Base-by-base conservation (phyloP, 2,888 invertebrate genomes). In the Zelleria hepariella region DNA sequence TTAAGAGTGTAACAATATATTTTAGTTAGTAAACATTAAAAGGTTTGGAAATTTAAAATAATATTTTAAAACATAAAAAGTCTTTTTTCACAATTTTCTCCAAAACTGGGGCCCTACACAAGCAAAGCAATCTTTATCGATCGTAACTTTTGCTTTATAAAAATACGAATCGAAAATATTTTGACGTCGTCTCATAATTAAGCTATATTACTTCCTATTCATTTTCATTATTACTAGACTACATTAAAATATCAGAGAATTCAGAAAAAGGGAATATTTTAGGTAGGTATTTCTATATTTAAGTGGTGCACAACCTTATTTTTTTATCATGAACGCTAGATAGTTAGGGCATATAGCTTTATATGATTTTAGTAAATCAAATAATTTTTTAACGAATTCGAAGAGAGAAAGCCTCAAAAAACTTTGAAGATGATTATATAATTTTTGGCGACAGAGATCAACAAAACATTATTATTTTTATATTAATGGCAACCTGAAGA, bases 111-210 rank as follows among this genome's bases (percentile, higher is more conserved):
- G 86, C 86, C 85, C 86, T 79, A 86, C 84, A 75, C 80, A 88
- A 88, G 87, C 87, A 84, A 87, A 88, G 87, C 87, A 75, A 80
- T 76, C 81, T 71, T 75, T 73, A 72, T 83, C 87, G 77, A 86
- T 87, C 87, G 86, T 82, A 85, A 84, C 82, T 83, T 86, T 86
- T 86, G 85, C 82, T 83, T 84, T 86, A 86, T 86, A 86, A 87
- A 88, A 87, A 88, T 86, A 87, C 87, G 86, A 87, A 86, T 88
- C 84, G 85, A 87, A 87, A 88, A 86, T 87, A 86, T 85, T 73
- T 83, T 74, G 84, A 87, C 87, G 82, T 79, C 86, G 77, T 78
- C 82, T 86, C 82, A 84, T 76, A 71, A 72, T 80, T 84, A 88
- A 86, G 86, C 88, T 88, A 87, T 80, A 67, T 83, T 82, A 86